Conservation (phyloP, 2,797 vertebrate species). For the Schizopygopsis pylzovi region DNA sequence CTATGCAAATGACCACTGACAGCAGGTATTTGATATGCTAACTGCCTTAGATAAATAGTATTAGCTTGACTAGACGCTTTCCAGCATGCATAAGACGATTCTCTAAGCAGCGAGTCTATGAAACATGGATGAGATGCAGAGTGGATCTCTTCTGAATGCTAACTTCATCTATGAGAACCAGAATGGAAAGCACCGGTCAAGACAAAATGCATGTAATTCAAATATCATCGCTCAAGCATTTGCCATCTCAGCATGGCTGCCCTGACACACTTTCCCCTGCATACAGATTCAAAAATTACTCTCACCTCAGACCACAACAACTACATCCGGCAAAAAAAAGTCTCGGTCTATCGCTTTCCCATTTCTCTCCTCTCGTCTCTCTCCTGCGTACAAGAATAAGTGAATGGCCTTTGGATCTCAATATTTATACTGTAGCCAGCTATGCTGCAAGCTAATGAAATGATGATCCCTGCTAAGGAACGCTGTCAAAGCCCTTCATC, state of each 20-base stretch:
- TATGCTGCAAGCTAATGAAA: constrained; percentile 67
- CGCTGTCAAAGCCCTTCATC: constrained; percentile 46
- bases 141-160: constrained; percentile 10
- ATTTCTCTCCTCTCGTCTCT: constrained; percentile 1
- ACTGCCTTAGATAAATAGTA: constrained; percentile 70
- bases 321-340: constrained; percentile 56
- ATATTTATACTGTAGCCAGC: constrained; percentile 63
- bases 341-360: constrained; percentile 27
- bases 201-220: constrained; percentile 34
- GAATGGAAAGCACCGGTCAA: constrained; percentile 24
- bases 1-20: constrained; percentile 72
- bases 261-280: constrained; percentile 42
- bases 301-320: constrained; percentile 58
- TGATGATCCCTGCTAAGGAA: constrained; percentile 56
- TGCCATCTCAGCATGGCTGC: constrained; percentile 50
- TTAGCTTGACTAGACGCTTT: constrained; percentile 70
- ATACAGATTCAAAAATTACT: constrained; percentile 70
- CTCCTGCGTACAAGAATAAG: constrained; percentile 57
- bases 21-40: constrained; percentile 75
- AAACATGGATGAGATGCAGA: background rate
- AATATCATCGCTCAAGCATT: constrained; percentile 39
- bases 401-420: constrained; percentile 63
- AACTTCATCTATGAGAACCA: background rate
- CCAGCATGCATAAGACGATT: constrained; percentile 56
- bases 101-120: background rate